Percentiles rank a stretch among this genome's conserved stretches.
Evolutionary conservation across 30 jellyfish, hydroid and myxozoan genomes (phyloP).

Genomic region (Calvadosia cruxmelitensis): DNA sequence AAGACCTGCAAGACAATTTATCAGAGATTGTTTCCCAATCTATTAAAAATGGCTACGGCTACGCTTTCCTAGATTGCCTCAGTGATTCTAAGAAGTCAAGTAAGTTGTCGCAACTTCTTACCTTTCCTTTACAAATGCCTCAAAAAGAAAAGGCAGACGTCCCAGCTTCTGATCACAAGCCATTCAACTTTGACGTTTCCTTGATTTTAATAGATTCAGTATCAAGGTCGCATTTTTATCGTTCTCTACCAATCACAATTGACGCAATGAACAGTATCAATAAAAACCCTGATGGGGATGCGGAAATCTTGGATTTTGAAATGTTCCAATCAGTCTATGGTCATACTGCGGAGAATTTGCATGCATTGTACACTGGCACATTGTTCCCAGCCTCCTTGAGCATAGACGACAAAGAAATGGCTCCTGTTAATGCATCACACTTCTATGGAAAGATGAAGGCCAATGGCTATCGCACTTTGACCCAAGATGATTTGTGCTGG

Average conservation of each 20-base stretch:
- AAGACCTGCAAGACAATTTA: no score
- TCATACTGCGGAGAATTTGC: constrained; percentile 79
- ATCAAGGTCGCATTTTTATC: constrained; percentile 69
- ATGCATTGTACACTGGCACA: constrained; percentile 65
- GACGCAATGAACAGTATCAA: constrained; percentile 32
- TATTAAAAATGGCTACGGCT: no score
- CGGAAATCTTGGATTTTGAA: constrained; percentile 73
- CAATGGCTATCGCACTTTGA: constrained; percentile 49
- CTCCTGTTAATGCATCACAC: constrained; percentile 21
- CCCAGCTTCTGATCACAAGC: no score
- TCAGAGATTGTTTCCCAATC: no score
- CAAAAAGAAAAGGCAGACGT: no score
- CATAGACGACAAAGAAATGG: constrained; percentile 32
- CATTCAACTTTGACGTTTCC: no score
- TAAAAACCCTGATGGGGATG: neutral
- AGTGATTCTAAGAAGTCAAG: no score
- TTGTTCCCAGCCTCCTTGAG: constrained; percentile 42
- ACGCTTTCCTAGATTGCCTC: no score
- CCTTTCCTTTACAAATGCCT: no score
- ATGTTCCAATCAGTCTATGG: constrained; percentile 83
- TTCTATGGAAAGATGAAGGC: constrained; percentile 16
- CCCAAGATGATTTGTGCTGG: constrained; percentile 93
- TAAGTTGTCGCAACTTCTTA: no score
- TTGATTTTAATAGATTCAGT: constrained; percentile 80
- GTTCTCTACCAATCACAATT: constrained; percentile 45